Evolutionary conservation across 2,888 invertebrate species (phyloP).

Genomic region (Ochropacha duplaris): DNA sequence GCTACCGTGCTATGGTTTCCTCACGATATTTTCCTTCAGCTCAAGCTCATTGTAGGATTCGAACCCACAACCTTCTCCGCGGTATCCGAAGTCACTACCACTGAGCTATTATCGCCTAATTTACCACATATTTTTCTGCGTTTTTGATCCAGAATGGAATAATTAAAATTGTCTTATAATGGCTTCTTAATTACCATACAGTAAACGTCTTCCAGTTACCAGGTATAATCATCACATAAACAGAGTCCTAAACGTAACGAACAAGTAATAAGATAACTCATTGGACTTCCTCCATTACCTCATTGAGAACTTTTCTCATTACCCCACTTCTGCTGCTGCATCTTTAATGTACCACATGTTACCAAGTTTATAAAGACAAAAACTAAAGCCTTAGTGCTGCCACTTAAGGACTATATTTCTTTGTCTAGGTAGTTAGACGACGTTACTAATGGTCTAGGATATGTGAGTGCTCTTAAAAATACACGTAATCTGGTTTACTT

Average conservation of each 20-base stretch:
- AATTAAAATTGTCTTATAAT: too few species aligned
- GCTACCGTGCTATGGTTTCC: too few species aligned
- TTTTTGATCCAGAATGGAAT: too few species aligned
- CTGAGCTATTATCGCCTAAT: too few species aligned
- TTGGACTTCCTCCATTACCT: conserved; percentile 29
- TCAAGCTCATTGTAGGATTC: too few species aligned
- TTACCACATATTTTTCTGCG: too few species aligned
- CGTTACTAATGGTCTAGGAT: background rate
- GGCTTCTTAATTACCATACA: too few species aligned
- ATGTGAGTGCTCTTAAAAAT: background rate
- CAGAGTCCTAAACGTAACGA: background rate
- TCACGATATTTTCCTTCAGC: too few species aligned
- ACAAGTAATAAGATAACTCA: background rate
- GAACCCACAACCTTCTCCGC: too few species aligned
- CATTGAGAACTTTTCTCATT: conserved; percentile 37
- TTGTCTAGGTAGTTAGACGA: background rate
- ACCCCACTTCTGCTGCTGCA: conserved; percentile 48
- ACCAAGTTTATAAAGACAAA: background rate
- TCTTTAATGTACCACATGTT: conserved; percentile 30
- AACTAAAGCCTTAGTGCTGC: background rate
- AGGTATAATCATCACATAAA: too few species aligned
- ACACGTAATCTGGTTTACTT: background rate
- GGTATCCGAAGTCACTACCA: too few species aligned
- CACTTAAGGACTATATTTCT: background rate
- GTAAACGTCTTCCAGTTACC: too few species aligned